phyloP scores from a whole-genome alignment of 2,888 invertebrate genomes.

The Drosophila borborema region DNA sequence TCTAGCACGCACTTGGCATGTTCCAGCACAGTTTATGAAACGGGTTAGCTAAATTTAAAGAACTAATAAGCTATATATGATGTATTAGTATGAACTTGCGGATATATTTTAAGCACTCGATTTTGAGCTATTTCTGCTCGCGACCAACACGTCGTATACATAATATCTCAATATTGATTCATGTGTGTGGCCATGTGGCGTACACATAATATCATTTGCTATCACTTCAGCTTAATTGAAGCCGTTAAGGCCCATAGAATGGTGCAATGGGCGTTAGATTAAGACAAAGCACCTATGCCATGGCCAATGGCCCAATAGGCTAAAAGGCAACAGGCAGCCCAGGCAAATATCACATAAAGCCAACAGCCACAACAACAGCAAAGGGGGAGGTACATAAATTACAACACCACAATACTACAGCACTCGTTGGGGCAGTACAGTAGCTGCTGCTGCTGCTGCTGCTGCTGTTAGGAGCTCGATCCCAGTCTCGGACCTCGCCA shows the following conservation, averaged over 20 bases:
- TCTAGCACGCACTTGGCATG: neutral
- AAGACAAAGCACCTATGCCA: constrained; percentile 70
- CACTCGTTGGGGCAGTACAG: constrained; percentile 4
- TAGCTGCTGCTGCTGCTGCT: neutral
- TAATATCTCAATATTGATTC: constrained; percentile 32
- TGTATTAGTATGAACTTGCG: too few relatives aligned
- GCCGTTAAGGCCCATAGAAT: constrained; percentile 46
- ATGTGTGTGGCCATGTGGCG: constrained; percentile 17
- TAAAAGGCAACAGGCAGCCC: constrained; percentile 33
- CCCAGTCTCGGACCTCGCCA: neutral
- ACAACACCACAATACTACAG: constrained; percentile 36
- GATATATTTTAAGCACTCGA: neutral
- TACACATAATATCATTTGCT: constrained; percentile 32
- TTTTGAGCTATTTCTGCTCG: neutral
- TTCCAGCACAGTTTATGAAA: neutral
- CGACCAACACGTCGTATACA: neutral
- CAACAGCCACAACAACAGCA: constrained; percentile 27
- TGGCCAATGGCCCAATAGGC: constrained; percentile 31
- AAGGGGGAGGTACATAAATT: constrained; percentile 53
- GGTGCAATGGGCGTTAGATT: constrained; percentile 60
- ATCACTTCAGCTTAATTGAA: constrained; percentile 66
- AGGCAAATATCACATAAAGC: constrained; percentile 27
- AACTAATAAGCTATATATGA: too few relatives aligned
- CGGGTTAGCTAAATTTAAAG: too few relatives aligned
- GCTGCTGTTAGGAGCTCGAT: neutral